Percentiles rank a stretch among this genome's conserved stretches.
Evolutionary conservation across 2,888 invertebrate genomes (phyloP).

Genomic region (Diploptera punctata): DNA sequence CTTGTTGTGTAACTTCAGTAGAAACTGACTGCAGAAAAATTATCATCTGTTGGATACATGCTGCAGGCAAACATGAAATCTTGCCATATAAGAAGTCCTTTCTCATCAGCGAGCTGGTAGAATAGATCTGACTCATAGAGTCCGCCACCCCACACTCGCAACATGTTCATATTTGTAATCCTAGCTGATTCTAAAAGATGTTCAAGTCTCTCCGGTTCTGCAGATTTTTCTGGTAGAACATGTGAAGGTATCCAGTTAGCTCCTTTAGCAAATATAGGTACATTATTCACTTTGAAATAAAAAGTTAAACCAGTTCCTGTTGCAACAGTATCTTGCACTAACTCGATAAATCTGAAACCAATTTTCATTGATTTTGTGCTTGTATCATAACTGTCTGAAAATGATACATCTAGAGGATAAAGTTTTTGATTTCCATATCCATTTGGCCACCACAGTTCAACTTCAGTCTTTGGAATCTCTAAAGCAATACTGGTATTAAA

Average conservation of each 20-base stretch:
- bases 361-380: conserved; percentile 66
- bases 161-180: conserved; percentile 87
- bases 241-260: conserved; percentile 93
- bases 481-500: conserved; percentile 14
- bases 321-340: conserved; percentile 73
- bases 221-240: conserved; percentile 78
- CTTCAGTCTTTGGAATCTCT: conserved; percentile 44
- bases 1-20: conserved; percentile 81
- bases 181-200: conserved; percentile 72
- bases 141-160: conserved; percentile 99
- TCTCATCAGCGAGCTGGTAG: conserved; percentile 84
- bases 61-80: conserved; percentile 97
- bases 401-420: conserved; percentile 69
- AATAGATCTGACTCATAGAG: conserved; percentile 91
- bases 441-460: conserved; percentile 93
- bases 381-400: conserved; percentile 53
- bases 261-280: conserved; percentile 93
- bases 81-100: conserved; percentile 96
- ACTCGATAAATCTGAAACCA: conserved; percentile 86
- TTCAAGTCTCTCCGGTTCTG: conserved; percentile 62
- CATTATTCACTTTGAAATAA: conserved; percentile 84
- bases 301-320: conserved; percentile 70
- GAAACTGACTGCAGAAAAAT: conserved; percentile 77
- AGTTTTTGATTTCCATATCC: conserved; percentile 83
- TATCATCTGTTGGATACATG: conserved; percentile 82